Base-by-base conservation (phyloP, 2,113 vertebrate species). In the Lamprotornis superbus region DNA sequence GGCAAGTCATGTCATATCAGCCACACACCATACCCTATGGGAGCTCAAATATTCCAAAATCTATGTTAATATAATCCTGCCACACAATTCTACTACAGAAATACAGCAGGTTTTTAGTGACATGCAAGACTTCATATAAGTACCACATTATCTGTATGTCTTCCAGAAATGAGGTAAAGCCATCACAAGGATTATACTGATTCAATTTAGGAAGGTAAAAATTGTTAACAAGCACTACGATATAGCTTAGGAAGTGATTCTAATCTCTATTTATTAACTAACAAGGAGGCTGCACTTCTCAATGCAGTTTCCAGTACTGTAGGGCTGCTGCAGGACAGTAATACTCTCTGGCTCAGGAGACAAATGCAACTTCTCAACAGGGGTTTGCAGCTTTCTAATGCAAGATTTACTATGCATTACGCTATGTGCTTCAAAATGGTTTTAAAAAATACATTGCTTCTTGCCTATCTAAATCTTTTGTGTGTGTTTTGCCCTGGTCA, bases 151-250 rank as follows among this genome's bases (percentile, higher is more conserved):
- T 98, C 96, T 96, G 35, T 76, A 96, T 95, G 96, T 97, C 97
- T 98, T 90, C 95, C 84, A 96, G 97, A 98, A 97, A 97, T 55
- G 67, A 95, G 79, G 91, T 65, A 96, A 94, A 95, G 79, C 85
- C 91, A 74, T 33, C 30, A 7, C 42, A 35, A 97, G 94, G 96
- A 98, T 98, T 98, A 98, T 42, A 75, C n/a, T 82, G 75, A 98
- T 98, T 98, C 97, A 96, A 95, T 98, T 97, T 97, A 90, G 52
- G 39, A 97, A 97, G 93, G 97, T 94, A 98, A 97, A 97, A 95
- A 96, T 75, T 97, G 79, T 95, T 97, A 97, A 97, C 91, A 97
- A 97, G 95, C 47, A 87, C 73, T 84, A 97, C 92, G 96, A 97
- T 98, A 96, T 94, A 97, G 87, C 81, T 93, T 91, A 87, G 93